Evolutionary conservation across 2,113 vertebrate species (phyloP), one percentile per base, ranked within the genome.

Genomic region (Carassius auratus): DNA sequence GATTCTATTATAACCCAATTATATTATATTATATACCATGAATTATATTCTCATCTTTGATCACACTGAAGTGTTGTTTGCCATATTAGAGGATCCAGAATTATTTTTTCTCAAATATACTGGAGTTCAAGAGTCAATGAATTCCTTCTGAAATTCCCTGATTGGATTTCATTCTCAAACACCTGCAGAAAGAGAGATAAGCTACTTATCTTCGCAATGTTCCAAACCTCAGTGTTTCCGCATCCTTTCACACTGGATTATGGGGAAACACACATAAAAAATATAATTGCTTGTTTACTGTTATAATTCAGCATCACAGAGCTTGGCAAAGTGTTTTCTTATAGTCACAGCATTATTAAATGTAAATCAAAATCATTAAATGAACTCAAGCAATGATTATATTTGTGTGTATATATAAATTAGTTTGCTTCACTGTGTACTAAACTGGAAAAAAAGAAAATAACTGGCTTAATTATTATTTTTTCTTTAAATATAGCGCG

Each of bases 171-270:
- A 77, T 74, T 90, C 89, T 83, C 84, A 75, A 89, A 81, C 62
- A 71, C 88, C 94, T 95, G 94, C 92, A 89, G 19, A 90, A 80
- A 78, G 86, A 81, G 77, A 94, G 94, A 95, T 95, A 95, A 94
- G 93, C 71, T 82, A 57, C 89, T 95, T 94, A 94, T 95, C 93
- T 93, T 81, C 57, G 26, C 74, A 26, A 50, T 76, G 50, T 77
- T 62, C 79, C 74, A 38, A 71, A 85, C 81, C 66, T 59, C 55
- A 84, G 82, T 73, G 82, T 83, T 89, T 89, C 86, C 62, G 59
- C 85, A 79, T 87, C 81, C 79, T 84, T 91, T 90, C 45, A 85
- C 79, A 23, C 23, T 76, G 57, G 78, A 76, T 83, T 77, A 78
- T 23, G 71, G 78, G 52, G 84, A 85, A 87, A 87, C 81, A 80